Evolutionary conservation across 2,797 vertebrate genomes (phyloP).

Genomic region (Galaxias olidus): DNA sequence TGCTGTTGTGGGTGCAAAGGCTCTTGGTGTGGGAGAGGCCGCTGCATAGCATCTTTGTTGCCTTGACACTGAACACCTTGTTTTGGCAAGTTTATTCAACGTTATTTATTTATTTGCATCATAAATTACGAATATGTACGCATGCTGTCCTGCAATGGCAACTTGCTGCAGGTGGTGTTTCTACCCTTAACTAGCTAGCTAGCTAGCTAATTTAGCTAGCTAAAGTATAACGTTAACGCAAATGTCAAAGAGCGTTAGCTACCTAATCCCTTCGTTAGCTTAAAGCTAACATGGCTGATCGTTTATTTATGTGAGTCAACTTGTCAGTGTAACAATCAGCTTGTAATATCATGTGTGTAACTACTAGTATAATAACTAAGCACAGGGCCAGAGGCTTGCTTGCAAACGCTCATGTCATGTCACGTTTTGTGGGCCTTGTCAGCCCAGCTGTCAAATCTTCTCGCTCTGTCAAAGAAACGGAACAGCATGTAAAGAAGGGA

Average conservation of each 20-base stretch:
- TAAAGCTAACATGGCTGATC: neutral
- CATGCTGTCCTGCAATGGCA: no score
- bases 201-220: conserved; percentile 12
- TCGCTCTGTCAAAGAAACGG: neutral
- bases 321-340: neutral
- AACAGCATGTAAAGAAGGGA: no score
- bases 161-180: neutral
- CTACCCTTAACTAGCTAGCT: neutral
- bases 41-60: conserved; percentile 85
- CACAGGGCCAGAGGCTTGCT: neutral
- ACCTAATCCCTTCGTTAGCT: conserved; percentile 1
- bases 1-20: conserved; percentile 82
- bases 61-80: conserved; percentile 86
- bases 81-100: conserved; percentile 83
- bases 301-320: neutral
- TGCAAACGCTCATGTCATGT: conserved; percentile 25
- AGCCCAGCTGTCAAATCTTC: conserved; percentile 39
- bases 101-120: no score
- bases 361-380: neutral
- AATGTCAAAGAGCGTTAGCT: neutral
- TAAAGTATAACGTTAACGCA: neutral
- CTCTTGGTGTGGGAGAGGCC: conserved; percentile 96
- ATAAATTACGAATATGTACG: no score
- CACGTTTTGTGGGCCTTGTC: conserved; percentile 29
- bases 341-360: neutral